phyloP scores from a whole-genome alignment of 2,797 vertebrate genomes.

The Agapornis canus region DNA sequence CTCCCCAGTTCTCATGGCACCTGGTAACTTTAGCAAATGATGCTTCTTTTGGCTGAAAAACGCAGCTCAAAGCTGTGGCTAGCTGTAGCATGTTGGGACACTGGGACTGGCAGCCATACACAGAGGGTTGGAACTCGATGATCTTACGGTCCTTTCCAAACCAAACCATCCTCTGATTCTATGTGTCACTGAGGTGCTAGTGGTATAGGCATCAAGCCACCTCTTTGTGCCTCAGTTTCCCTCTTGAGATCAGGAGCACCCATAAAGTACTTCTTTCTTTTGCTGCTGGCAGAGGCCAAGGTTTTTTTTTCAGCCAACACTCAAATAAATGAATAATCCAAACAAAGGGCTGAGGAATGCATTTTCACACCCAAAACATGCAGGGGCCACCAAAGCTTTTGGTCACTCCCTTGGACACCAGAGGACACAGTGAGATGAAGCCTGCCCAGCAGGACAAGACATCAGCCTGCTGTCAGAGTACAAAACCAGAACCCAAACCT shows the following conservation, averaged over 20 bases:
- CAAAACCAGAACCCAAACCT: not conserved
- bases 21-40: not conserved
- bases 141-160: not conserved
- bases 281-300: not conserved
- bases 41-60: not conserved
- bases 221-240: not conserved
- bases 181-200: accelerated
- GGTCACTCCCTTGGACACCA: not conserved
- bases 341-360: not conserved
- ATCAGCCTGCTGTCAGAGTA: not conserved
- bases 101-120: accelerated
- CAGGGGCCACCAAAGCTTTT: not conserved
- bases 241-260: not conserved
- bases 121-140: not conserved
- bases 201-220: not conserved
- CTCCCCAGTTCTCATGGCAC: not conserved
- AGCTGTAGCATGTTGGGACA: accelerated
- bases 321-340: not conserved
- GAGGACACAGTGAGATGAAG: not conserved
- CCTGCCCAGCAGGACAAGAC: not conserved
- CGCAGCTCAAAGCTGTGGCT: not conserved
- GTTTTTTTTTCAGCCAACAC: not conserved
- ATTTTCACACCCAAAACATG: not conserved
- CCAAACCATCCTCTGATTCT: not conserved
- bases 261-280: not conserved